Base-by-base conservation (phyloP, 2,888 invertebrate genomes). In the Ormyrus nitidulus region DNA sequence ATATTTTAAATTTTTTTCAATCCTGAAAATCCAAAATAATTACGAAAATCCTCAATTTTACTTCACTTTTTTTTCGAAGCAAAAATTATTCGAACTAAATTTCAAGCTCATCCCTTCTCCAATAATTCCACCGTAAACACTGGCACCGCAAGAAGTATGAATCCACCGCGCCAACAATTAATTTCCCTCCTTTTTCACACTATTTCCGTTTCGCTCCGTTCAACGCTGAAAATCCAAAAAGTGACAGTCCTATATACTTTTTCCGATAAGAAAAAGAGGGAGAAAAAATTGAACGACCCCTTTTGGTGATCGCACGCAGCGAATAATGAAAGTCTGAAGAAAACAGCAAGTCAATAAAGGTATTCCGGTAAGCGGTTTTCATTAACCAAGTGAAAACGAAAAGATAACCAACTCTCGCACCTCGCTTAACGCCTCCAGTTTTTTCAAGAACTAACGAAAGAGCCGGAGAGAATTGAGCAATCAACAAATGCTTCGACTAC, bases 401-500 rank as follows among this genome's bases (percentile, higher is more conserved):
- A 61, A 48, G 54, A 11, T 7, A 62, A 44, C 61, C 34, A 74
- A 49, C 49, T 7, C 6, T 46, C 4, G 4, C 5, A n/a, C 19
- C n/a, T n/a, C 46, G 13, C 19, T 48, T 34, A n/a, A 46, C 54
- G 49, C 34, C 70, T 9, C 11, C 6, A 68, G 19, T 19, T 19
- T 19, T 19, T 19, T 19, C 19, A 19, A 19, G 19, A 10, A 56
- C 54, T 3, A 13, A 54, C 5, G 8, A 10, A 49, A 54, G 53
- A 69, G 53, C 51, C 13, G 19, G 56, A 8, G 34, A 34, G 61
- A 66, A 78, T 70, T 34, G 70, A 71, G 71, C 77, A 81, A 81
- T 81, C 77, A 78, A 81, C 77, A 75, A 78, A 68, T 51, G 72
- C 48, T 66, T 34, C 9, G 49, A 61, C 9, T 49, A 73, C 73